Percentiles rank a stretch among this genome's conserved stretches.
phyloP scores from a whole-genome alignment of 2,113 vertebrate genomes.

The Eublepharis macularius region DNA sequence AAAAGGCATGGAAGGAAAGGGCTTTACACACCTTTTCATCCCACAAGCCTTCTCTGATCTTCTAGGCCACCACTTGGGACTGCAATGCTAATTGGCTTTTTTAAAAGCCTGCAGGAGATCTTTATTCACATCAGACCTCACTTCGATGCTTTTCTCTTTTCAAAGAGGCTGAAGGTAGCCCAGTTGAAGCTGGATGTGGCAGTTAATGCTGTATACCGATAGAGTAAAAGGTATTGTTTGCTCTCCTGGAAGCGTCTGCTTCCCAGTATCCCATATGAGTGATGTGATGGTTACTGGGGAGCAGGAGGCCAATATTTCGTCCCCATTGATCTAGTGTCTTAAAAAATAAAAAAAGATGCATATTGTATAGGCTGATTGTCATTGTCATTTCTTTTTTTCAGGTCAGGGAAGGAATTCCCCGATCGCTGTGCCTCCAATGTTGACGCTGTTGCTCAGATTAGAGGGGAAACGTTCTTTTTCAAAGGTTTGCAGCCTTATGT shows the following conservation, averaged over 20 bases:
- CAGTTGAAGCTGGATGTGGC: too few relatives aligned
- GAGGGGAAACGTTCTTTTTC: slow-evolving; percentile 80
- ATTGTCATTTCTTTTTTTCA: not conserved
- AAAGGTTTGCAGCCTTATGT: slow-evolving; percentile 66
- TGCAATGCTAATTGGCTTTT: too few relatives aligned
- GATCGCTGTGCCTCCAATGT: slow-evolving; percentile 77
- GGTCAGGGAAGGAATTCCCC: slow-evolving; percentile 29
- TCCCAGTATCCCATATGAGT: not conserved
- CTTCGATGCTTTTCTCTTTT: too few relatives aligned
- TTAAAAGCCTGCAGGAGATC: too few relatives aligned
- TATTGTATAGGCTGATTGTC: not conserved
- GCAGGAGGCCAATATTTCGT: not conserved
- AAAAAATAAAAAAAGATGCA: not conserved
- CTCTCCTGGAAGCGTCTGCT: not conserved
- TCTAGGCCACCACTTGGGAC: too few relatives aligned
- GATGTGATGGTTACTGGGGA: not conserved
- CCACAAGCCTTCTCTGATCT: too few relatives aligned
- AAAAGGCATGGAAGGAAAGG: too few relatives aligned
- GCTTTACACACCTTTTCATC: too few relatives aligned
- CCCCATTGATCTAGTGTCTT: not conserved
- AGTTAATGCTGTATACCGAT: too few relatives aligned
- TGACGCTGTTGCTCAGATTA: slow-evolving; percentile 75
- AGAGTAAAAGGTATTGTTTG: not conserved
- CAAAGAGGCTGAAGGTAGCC: too few relatives aligned
- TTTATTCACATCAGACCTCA: too few relatives aligned